Percentiles rank a stretch among this genome's conserved stretches.
Evolutionary conservation across 2,113 vertebrate species (phyloP).

Genomic region (Podarcis cretensis): DNA sequence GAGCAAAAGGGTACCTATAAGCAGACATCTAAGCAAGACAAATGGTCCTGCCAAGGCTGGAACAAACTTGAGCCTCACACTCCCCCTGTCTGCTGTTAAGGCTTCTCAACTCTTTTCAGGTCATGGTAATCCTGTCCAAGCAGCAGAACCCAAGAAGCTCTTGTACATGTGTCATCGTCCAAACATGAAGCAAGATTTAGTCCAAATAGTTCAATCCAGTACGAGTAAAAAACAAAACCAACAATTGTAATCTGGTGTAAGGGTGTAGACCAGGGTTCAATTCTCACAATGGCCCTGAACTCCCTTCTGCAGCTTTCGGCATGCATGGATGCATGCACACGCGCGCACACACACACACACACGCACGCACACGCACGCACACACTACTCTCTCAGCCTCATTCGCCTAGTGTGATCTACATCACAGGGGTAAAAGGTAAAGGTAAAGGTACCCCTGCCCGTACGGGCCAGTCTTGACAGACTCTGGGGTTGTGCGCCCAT

Average conservation of each 20-base stretch:
- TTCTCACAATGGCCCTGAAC: neutral
- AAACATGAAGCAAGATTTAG: slow-evolving; percentile 13
- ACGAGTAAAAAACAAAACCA: neutral
- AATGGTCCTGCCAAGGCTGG: neutral
- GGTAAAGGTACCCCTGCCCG: no score
- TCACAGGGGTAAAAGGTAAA: neutral
- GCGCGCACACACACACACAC: no score
- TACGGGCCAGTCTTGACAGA: no score
- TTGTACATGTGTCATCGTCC: neutral
- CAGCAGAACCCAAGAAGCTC: slow-evolving; percentile 22
- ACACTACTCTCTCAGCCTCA: neutral
- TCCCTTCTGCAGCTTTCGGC: neutral
- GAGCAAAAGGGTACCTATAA: slow-evolving; percentile 29
- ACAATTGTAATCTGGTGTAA: neutral
- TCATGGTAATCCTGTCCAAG: neutral
- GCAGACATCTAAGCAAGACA: neutral
- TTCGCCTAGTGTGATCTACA: neutral
- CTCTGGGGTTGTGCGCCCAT: no score
- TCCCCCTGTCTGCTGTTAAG: neutral
- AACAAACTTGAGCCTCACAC: neutral
- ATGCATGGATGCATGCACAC: no score
- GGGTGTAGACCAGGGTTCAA: neutral
- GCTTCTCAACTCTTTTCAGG: slow-evolving; percentile 24
- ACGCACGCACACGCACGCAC: no score
- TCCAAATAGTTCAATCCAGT: neutral